Conservation (phyloP, 2,888 invertebrate species). For the Spodoptera exigua region DNA sequence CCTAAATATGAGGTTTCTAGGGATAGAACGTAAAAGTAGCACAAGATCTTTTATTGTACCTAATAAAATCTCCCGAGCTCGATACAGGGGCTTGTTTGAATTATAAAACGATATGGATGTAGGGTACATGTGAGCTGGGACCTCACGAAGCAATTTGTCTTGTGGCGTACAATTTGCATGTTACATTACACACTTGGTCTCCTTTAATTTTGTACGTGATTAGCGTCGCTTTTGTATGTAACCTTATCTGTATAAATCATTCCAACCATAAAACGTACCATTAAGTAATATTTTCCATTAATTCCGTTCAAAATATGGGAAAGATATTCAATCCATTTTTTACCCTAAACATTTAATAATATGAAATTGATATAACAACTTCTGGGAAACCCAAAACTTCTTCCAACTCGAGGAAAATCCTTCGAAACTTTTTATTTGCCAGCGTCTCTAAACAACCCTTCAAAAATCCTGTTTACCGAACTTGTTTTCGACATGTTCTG, state of each 20-base stretch:
- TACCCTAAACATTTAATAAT: constrained; percentile 3
- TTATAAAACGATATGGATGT: constrained; percentile 52
- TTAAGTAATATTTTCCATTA: background rate
- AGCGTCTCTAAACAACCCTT: constrained; percentile 31
- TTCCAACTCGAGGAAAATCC: constrained; percentile 14
- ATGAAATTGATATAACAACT: constrained; percentile 10
- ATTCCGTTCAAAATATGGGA: background rate
- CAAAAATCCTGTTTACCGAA: constrained; percentile 9
- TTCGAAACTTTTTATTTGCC: constrained; percentile 36
- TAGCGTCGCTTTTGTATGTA: constrained; percentile 43
- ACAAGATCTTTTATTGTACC: constrained; percentile 68
- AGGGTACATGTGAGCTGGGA: constrained; percentile 35
- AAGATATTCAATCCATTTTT: background rate
- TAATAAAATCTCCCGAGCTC: constrained; percentile 72
- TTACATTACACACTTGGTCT: constrained; percentile 64
- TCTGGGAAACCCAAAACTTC: constrained; percentile 23
- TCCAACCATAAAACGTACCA: constrained; percentile 5
- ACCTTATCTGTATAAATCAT: constrained; percentile 10
- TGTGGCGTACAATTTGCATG: constrained; percentile 69
- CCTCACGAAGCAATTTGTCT: constrained; percentile 71
- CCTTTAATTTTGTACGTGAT: constrained; percentile 61
- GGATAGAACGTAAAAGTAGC: constrained; percentile 48
- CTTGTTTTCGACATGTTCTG: constrained; percentile 19
- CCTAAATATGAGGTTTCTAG: constrained; percentile 47
- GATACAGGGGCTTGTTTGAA: constrained; percentile 59